Conservation (phyloP, 1,140 invertebrate genomes). For the Bombus superbus region DNA sequence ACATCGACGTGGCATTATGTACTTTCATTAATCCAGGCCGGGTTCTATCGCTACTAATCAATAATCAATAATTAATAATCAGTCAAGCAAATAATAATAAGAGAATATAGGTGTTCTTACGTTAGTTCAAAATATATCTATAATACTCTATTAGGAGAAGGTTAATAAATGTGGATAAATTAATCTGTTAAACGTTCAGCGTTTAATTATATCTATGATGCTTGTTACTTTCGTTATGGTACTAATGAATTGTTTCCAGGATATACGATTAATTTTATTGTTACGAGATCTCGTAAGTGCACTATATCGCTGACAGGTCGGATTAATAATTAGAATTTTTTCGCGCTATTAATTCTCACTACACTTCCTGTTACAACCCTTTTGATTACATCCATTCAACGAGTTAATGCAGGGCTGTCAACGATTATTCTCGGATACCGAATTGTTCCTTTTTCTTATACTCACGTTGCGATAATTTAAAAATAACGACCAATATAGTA, state of each 20-base stretch:
- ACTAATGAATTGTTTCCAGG: not conserved
- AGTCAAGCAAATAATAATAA: not conserved
- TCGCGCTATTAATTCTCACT: not conserved
- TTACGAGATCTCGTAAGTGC: not conserved
- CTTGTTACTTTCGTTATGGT: not conserved
- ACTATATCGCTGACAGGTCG: not conserved
- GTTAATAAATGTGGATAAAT: not conserved
- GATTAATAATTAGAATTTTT: constrained; percentile 6
- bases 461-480: not conserved
- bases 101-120: not conserved
- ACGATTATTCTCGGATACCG: not conserved
- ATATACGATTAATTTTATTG: not conserved
- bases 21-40: not conserved
- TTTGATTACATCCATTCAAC: not conserved
- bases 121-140: not conserved
- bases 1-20: not conserved
- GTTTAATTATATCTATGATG: not conserved
- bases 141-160: not conserved
- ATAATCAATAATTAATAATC: not conserved
- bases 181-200: not conserved
- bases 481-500: not conserved
- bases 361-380: not conserved
- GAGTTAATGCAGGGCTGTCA: not conserved
- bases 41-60: not conserved
- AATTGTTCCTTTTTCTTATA: not conserved